Percentiles rank a stretch among this genome's conserved stretches.
These are phyloP conservation scores for Hyposmocoma kahamanoa DNA, from an alignment of 1,140 invertebrate genomes.

Conservation along the genomic window DNA sequence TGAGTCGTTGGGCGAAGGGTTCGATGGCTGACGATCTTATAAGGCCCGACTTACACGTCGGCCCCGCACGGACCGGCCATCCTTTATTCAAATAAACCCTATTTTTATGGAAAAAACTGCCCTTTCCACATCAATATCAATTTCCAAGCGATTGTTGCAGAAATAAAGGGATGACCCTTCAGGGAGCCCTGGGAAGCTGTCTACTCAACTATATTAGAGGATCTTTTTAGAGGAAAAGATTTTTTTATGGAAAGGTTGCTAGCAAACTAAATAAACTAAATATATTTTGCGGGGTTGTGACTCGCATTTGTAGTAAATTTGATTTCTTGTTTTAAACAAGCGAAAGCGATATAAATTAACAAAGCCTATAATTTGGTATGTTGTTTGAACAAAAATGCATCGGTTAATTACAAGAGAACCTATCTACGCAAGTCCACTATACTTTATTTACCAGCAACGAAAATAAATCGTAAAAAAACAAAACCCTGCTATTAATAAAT, in stretches of 20 bases:
- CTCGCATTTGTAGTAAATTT: too few relatives aligned
- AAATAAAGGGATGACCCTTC: constrained; percentile 72
- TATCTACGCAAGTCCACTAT: too few relatives aligned
- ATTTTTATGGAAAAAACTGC: constrained; percentile 72
- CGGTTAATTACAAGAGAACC: too few relatives aligned
- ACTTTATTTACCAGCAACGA: too few relatives aligned
- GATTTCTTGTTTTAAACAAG: too few relatives aligned
- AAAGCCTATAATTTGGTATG: too few relatives aligned
- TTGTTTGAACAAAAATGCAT: too few relatives aligned
- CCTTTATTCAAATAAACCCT: constrained; percentile 73
- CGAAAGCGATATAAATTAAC: too few relatives aligned
- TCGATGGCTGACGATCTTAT: constrained; percentile 46
- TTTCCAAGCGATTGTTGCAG: constrained; percentile 70
- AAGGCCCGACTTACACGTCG: constrained; percentile 49
- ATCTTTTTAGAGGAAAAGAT: constrained; percentile 36
- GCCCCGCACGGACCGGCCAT: constrained; percentile 50
- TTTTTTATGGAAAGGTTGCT: constrained; percentile 17
- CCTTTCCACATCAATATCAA: constrained; percentile 73
- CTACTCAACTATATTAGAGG: constrained; percentile 65
- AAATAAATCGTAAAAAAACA: too few relatives aligned
- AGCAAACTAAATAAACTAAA: too few relatives aligned
- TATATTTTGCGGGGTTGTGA: too few relatives aligned
- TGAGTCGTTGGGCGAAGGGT: constrained; percentile 12
- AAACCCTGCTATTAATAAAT: too few relatives aligned
- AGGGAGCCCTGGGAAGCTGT: constrained; percentile 54